Base-by-base conservation (phyloP, 92 coral and sea anemone genomes). In the Parazoanthus atlanticus region DNA sequence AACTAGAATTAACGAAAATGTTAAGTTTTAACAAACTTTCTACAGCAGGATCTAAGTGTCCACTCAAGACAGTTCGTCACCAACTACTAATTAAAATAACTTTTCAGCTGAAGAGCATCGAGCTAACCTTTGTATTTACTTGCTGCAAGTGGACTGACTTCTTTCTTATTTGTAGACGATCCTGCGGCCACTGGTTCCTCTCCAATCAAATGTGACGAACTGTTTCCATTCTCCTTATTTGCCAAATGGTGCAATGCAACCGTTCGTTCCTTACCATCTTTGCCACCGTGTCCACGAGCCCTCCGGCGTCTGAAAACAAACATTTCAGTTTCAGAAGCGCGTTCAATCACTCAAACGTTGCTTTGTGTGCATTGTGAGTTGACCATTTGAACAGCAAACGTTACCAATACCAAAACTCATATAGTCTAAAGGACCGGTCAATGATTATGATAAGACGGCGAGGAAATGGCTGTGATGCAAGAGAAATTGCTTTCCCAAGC, bases 291-390 rank as follows among this genome's bases (percentile, higher is more conserved):
- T 71, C 76, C 38, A 26, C 36, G 76, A 26, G 76, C 9, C 6
- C 6, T 71, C 76, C 76, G 76, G 38, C 76, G 76, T 71, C 76
- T 71, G 76, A 71, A 71, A 71, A 15, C 76, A 71, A 71, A 71
- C 76, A 29, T 29, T 71, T 71, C 36, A 71, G 76, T 29, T 71
- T 71, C 76, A 71, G 9, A 71, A 29, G 36, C 7, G 31, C 76
- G 19, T 26, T 4, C 17, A 9, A 2, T 71, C 36, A 10, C 38
- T 16, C 16, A 71, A 29, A 71, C 38, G 29, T 26, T 29, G 1
- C 76, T 71, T 71, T 71, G 38, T 0, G 21, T 71, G 13, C 0
- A 2, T 71, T 26, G 38, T 30, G 38, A 10, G 19, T 71, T 29
- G 7, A 25, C 73, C 29, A 67, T 67, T 67, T 67, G 73, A 8